Base-by-base conservation (phyloP, 2,113 vertebrate species). In the Calidris pygmaea region DNA sequence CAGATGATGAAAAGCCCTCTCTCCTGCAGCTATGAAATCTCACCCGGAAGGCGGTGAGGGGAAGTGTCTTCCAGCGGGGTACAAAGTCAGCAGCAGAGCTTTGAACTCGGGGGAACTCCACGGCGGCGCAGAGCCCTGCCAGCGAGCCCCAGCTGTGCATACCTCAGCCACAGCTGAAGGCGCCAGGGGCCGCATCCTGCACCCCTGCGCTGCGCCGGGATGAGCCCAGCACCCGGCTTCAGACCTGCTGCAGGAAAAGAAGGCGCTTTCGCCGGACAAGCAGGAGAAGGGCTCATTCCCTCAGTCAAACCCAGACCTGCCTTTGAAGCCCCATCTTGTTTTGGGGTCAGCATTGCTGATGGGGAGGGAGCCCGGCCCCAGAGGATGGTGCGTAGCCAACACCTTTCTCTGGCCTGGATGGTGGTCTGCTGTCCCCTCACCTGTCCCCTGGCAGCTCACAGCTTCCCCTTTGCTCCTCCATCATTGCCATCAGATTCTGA, bases 21-120 rank as follows among this genome's bases (percentile, higher is more conserved):
- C 72, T 97, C 95, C 95, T 80, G 90, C 85, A 96, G 96, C 96
- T 97, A 96, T 88, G 90, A 94, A 96, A 90, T 90, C 95, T 94
- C 93, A 75, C 72, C 90, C 83, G 48, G 96, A 95, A 96, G 96
- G 95, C 73, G 13, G 93, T 0, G 43, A 91, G 86, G 92, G 92
- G 92, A 96, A 96, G 79, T 85, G 82, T 93, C 72, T 96, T 95
- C 90, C 92, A 96, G 93, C 24, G 0, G 93, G 96, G 82, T 96
- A 96, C 96, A 96, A 97, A 97, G 96, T 81, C 89, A 97, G 86
- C 88, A 93, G 94, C 60, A 35, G 86, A 39, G 92, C 96, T 97
- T 97, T 96, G 96, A 97, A 96, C 96, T 93, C 2, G 6, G 96
- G 96, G 96, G 77, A 97, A 96, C 83, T 96, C 95, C 96, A 23